Percentiles rank a stretch among this genome's conserved stretches.
phyloP scores from a whole-genome alignment of 53 echinoderm and acorn worm species.

The Antedon mediterranea region DNA sequence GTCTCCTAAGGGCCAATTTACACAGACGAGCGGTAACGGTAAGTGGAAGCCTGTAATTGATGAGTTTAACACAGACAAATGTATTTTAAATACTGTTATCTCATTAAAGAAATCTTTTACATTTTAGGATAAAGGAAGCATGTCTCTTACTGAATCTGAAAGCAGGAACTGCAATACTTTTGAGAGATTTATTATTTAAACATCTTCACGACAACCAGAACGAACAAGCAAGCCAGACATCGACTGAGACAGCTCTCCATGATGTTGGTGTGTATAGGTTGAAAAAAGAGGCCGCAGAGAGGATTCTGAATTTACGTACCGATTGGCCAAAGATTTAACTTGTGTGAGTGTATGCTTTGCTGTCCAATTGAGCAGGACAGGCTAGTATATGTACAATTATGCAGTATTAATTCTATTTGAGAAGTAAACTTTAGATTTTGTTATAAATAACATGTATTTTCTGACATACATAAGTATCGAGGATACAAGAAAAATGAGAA shows the following conservation, averaged over 20 bases:
- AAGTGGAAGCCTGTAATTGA: too few species aligned
- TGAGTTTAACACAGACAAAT: too few species aligned
- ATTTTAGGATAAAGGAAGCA: constrained; percentile 52
- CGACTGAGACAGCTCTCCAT: constrained; percentile 28
- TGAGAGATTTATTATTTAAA: constrained; percentile 44
- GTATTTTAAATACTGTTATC: too few species aligned
- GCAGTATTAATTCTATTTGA: too few species aligned
- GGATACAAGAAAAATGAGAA: too few species aligned
- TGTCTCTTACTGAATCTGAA: constrained; percentile 59
- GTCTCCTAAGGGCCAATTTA: too few species aligned
- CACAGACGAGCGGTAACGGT: too few species aligned
- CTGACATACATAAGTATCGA: too few species aligned
- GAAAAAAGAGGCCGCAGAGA: constrained; percentile 39
- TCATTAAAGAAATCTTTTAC: too few species aligned
- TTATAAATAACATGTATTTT: too few species aligned
- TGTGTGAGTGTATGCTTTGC: neutral
- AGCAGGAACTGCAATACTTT: constrained; percentile 55
- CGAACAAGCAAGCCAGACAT: constrained; percentile 9
- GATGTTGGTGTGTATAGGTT: constrained; percentile 64
- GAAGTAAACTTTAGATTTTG: too few species aligned
- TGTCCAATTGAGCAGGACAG: neutral
- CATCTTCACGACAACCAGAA: constrained; percentile 31
- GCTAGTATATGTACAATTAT: too few species aligned
- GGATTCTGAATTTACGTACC: constrained; percentile 45
- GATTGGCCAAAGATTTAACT: constrained; percentile 43